Percentiles rank a stretch among this genome's conserved stretches.
Conservation (phyloP, 1,140 invertebrate species). For the Zaprionus africanus region DNA sequence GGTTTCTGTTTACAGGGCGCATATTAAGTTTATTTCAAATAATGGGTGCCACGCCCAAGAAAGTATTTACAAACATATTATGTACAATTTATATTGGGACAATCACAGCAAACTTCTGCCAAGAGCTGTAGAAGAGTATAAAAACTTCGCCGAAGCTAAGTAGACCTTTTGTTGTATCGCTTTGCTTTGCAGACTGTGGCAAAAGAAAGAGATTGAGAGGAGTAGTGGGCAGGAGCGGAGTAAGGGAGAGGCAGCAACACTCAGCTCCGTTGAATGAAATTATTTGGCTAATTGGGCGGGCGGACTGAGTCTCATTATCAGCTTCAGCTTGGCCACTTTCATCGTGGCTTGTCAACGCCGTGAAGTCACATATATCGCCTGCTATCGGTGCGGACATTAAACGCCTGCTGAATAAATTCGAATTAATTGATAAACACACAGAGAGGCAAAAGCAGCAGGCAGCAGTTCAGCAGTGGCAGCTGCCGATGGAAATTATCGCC, state of each 20-base stretch:
- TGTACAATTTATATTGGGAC: too few relatives aligned
- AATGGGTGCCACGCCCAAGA: too few relatives aligned
- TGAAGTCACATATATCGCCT: slow-evolving; percentile 20
- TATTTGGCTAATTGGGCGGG: slow-evolving; percentile 46
- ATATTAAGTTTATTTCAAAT: too few relatives aligned
- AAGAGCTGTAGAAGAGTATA: neutral
- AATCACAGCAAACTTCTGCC: too few relatives aligned
- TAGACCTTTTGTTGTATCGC: neutral
- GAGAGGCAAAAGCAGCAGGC: slow-evolving; percentile 28
- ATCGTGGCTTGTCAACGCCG: slow-evolving; percentile 28
- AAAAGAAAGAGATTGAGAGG: neutral
- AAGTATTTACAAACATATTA: too few relatives aligned
- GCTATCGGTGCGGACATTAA: slow-evolving; percentile 66
- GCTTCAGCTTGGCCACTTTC: slow-evolving; percentile 27
- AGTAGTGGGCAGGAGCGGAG: neutral
- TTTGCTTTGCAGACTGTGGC: slow-evolving; percentile 5
- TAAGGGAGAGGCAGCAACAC: neutral
- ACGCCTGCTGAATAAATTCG: slow-evolving; percentile 80
- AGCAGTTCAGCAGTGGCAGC: neutral
- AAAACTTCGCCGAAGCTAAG: neutral
- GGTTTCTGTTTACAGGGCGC: too few relatives aligned
- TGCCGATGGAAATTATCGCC: slow-evolving; percentile 65
- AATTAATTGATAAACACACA: slow-evolving; percentile 77
- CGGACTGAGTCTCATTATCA: slow-evolving; percentile 32
- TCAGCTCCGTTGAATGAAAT: slow-evolving; percentile 16